phyloP scores from a whole-genome alignment of 2,113 vertebrate species.

The human region GRCh38 chr15:91989001-91989500 shows the following conservation, averaged over 20 bases:
- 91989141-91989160: rapidly evolving
- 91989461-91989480: not conserved
- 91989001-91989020: not conserved
- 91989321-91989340: not conserved
- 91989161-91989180: no score
- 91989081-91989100: not conserved
- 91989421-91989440: no score
- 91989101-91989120: not conserved
- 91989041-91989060: not conserved
- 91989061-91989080: not conserved
- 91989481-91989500: not conserved
- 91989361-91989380: not conserved
- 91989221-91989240: not conserved
- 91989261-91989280: not conserved
- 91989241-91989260: rapidly evolving
- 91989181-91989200: not conserved
- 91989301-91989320: rapidly evolving
- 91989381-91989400: not conserved
- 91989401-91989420: not conserved
- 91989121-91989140: rapidly evolving
- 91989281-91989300: not conserved
- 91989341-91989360: no score
- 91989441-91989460: not conserved
- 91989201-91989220: not conserved
- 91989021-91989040: not conserved